Percentiles rank a stretch among this genome's conserved stretches.
Evolutionary conservation across 2,888 invertebrate species (phyloP).

Genomic region (Mesorhabditis sp.): DNA sequence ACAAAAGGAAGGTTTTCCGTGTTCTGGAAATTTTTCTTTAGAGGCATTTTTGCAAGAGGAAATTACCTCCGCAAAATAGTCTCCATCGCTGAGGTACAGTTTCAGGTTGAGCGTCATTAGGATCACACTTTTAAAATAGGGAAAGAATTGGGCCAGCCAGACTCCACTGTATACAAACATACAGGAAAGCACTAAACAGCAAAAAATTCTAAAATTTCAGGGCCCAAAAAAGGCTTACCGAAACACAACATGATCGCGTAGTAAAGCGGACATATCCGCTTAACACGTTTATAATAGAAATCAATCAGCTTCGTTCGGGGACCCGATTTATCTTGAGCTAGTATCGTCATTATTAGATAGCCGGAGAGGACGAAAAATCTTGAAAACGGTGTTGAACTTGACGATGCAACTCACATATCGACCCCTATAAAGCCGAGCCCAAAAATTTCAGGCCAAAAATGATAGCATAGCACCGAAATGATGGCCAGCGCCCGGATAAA

Average conservation of each 20-base stretch:
- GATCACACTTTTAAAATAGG: neutral
- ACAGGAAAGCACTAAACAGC: no score
- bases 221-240: neutral
- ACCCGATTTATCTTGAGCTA: neutral
- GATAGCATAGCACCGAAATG: no score
- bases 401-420: no score
- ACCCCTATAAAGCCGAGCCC: no score
- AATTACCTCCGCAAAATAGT: neutral
- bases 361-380: neutral
- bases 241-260: neutral
- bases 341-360: neutral
- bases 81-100: neutral
- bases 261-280: neutral
- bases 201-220: no score
- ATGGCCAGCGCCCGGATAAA: no score
- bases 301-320: neutral
- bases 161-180: neutral
- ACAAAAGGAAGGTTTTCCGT: slow-evolving; percentile 17
- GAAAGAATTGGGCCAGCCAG: neutral
- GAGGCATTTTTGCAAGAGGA: neutral
- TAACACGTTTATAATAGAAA: neutral
- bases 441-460: no score
- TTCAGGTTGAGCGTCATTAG: neutral
- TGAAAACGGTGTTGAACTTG: neutral
- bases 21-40: neutral